A percentile compares a stretch with the other conserved stretches of the same genome.
Conservation (phyloP, 53 echinoderm and acorn worm species). For the Crossaster papposus region DNA sequence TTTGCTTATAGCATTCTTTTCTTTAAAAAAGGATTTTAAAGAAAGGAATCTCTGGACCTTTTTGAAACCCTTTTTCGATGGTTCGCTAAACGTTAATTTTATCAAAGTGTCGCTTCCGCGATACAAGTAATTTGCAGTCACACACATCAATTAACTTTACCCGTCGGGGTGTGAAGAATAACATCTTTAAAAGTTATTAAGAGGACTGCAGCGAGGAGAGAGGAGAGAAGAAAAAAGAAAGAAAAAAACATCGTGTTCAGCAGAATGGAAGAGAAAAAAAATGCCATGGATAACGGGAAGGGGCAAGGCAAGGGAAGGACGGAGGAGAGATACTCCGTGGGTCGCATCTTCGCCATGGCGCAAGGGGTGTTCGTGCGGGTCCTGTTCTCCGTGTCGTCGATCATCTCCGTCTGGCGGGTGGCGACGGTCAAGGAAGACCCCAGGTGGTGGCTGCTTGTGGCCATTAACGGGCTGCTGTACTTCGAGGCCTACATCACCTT, state of each 20-base stretch:
- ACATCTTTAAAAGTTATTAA: slow-evolving; percentile 42
- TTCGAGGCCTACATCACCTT: slow-evolving; percentile 92
- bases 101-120: neutral
- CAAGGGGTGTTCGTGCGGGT: slow-evolving; percentile 84
- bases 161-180: slow-evolving; percentile 30
- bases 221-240: too few relatives aligned
- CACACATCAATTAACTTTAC: slow-evolving; percentile 36
- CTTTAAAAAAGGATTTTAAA: neutral
- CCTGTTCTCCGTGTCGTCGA: slow-evolving; percentile 79
- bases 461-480: slow-evolving; percentile 72
- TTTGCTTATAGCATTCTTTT: neutral
- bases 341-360: slow-evolving; percentile 73
- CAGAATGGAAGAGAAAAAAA: slow-evolving; percentile 31
- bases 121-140: slow-evolving; percentile 2
- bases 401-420: slow-evolving; percentile 83
- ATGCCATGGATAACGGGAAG: slow-evolving; percentile 32
- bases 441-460: slow-evolving; percentile 83
- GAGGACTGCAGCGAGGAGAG: neutral
- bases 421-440: slow-evolving; percentile 74
- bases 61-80: neutral
- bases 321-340: slow-evolving; percentile 36
- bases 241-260: neutral
- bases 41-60: neutral
- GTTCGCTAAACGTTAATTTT: slow-evolving; percentile 9
- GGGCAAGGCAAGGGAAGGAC: slow-evolving; percentile 19